Percentiles rank a stretch among this genome's conserved stretches.
These are phyloP conservation scores for Halcyon senegalensis DNA, from an alignment of 2,113 vertebrate genomes.

Conservation along the genomic window DNA sequence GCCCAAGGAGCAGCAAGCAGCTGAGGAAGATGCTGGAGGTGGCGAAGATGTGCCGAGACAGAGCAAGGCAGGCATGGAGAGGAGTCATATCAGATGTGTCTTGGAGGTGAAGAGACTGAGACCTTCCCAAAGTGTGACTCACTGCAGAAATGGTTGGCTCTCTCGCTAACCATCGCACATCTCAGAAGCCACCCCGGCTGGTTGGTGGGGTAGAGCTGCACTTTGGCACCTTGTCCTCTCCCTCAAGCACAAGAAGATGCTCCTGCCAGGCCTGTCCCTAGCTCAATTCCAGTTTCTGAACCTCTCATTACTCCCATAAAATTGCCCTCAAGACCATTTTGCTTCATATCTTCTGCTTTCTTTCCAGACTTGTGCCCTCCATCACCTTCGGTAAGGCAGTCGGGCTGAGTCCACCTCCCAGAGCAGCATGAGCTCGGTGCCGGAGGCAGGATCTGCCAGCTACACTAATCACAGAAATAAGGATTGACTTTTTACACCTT, in stretches of 20 bases:
- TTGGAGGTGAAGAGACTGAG: background rate
- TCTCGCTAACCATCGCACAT: fast-evolving
- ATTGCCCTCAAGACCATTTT: background rate
- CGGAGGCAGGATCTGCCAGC: background rate
- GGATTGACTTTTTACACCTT: background rate
- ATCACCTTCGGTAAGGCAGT: background rate
- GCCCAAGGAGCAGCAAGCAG: background rate
- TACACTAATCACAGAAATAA: background rate
- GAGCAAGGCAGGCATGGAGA: background rate
- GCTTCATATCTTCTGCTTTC: background rate
- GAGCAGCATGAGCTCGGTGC: background rate
- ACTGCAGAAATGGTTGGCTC: background rate
- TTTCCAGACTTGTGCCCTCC: background rate
- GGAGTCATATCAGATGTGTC: background rate
- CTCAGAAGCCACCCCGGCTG: background rate
- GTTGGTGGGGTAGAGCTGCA: background rate
- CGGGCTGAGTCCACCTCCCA: fast-evolving
- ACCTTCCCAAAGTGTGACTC: background rate
- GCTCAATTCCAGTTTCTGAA: background rate
- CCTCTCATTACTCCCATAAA: background rate
- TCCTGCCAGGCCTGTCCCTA: background rate
- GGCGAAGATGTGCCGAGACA: background rate
- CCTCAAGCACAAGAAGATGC: background rate
- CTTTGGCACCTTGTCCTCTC: background rate
- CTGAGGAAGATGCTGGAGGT: background rate